Percentiles rank a stretch among this genome's conserved stretches.
These are phyloP conservation scores for Pseudeuparius sepicola DNA, from an alignment of 2,888 invertebrate species.

Conservation along the genomic window DNA sequence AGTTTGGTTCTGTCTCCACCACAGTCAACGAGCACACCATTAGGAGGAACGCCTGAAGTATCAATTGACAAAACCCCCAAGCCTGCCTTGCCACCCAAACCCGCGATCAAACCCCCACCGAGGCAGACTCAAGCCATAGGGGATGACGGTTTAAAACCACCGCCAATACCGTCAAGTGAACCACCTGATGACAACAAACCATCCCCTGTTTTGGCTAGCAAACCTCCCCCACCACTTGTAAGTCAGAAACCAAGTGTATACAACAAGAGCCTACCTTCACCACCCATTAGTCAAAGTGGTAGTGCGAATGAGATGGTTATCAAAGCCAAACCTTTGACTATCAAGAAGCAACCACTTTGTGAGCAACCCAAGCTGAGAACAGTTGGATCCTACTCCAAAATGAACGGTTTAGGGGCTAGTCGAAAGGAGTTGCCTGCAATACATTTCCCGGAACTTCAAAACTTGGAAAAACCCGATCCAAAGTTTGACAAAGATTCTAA, in stretches of 20 bases:
- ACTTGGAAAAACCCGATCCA: conserved; percentile 38
- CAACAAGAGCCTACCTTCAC: conserved; percentile 8
- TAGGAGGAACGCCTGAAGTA: conserved; percentile 46
- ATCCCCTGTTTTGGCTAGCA: conserved; percentile 15
- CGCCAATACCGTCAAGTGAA: conserved; percentile 40
- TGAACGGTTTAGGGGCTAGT: conserved; percentile 56
- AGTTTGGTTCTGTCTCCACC: conserved; percentile 44
- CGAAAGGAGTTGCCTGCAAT: conserved; percentile 77
- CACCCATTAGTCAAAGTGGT: conserved; percentile 13
- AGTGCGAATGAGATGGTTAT: conserved; percentile 41
- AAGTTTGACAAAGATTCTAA: conserved; percentile 17
- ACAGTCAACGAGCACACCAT: conserved; percentile 51
- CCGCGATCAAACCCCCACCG: conserved; percentile 54
- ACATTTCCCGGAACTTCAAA: no score
- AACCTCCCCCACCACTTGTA: conserved; percentile 17
- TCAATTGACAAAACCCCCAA: conserved; percentile 51
- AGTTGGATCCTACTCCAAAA: conserved; percentile 40
- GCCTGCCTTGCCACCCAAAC: conserved; percentile 78
- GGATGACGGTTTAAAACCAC: conserved; percentile 34
- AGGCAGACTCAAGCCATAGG: conserved; percentile 37
- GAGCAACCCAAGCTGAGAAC: conserved; percentile 70
- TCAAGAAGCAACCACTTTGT: conserved; percentile 71
- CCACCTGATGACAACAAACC: conserved; percentile 33
- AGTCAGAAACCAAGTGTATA: conserved; percentile 21
- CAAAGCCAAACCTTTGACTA: conserved; percentile 75